A percentile compares a stretch with the other conserved stretches of the same genome.
These are phyloP conservation scores for Cephalopachus bancanus DNA, from an alignment of 2,797 vertebrate genomes.

Conservation along the genomic window DNA sequence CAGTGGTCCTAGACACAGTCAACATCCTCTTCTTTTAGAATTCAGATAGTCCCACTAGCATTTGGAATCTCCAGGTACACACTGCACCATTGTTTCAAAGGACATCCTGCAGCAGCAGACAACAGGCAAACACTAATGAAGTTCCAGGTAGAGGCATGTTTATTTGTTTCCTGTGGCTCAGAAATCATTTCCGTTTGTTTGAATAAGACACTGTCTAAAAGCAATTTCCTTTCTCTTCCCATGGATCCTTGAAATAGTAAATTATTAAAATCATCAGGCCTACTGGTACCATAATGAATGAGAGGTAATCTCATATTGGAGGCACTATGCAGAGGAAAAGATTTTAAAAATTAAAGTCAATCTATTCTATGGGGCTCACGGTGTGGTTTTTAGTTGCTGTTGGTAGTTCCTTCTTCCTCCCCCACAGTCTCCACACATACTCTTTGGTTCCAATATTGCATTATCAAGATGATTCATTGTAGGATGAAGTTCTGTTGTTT, in stretches of 20 bases:
- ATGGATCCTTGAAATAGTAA: constrained; percentile 73
- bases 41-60: background rate
- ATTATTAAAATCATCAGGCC: constrained; percentile 75
- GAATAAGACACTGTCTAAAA: constrained; percentile 81
- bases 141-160: constrained; percentile 78
- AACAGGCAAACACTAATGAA: constrained; percentile 76
- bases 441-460: background rate
- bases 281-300: constrained; percentile 46
- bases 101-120: constrained; percentile 74
- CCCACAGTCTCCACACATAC: background rate
- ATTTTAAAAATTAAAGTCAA: constrained; percentile 53
- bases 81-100: constrained; percentile 71
- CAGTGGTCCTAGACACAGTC: constrained; percentile 1
- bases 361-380: constrained; percentile 35
- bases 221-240: constrained; percentile 76
- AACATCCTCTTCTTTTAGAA: constrained; percentile 37
- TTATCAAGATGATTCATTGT: constrained; percentile 51
- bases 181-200: constrained; percentile 82
- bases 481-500: constrained; percentile 61
- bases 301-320: constrained; percentile 65
- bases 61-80: constrained; percentile 46
- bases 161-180: constrained; percentile 82
- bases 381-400: background rate
- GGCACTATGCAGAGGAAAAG: constrained; percentile 39
- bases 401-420: background rate